Percentiles rank a stretch among this genome's conserved stretches.
phyloP scores from a whole-genome alignment of 2,888 invertebrate genomes.

The Myathropa florea region DNA sequence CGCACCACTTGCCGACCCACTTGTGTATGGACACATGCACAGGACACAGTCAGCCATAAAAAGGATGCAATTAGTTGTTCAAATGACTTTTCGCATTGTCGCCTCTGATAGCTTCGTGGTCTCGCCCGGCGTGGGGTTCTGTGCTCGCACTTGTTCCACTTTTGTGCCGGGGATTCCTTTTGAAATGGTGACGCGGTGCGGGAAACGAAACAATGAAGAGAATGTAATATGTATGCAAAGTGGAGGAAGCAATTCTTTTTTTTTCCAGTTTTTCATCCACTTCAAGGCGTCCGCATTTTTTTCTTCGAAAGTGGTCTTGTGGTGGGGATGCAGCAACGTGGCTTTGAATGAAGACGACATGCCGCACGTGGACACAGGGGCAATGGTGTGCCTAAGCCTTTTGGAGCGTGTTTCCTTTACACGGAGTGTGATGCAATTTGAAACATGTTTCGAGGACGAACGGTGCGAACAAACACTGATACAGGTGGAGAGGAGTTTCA shows the following conservation, averaged over 20 bases:
- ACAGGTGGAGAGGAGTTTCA: too few species aligned
- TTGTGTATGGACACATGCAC: background rate
- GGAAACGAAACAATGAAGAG: background rate
- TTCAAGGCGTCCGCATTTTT: background rate
- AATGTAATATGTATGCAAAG: conserved; percentile 31
- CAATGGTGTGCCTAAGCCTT: background rate
- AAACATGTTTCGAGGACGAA: background rate
- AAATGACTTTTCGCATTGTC: conserved; percentile 50
- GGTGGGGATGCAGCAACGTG: background rate
- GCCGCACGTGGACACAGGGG: background rate
- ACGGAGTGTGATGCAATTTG: background rate
- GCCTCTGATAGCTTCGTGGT: conserved; percentile 18
- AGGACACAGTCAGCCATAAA: conserved; percentile 9
- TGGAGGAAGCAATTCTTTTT: background rate
- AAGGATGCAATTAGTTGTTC: conserved; percentile 51
- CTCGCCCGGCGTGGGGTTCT: background rate
- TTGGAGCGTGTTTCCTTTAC: background rate
- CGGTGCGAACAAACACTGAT: too few species aligned
- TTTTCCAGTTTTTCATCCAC: background rate
- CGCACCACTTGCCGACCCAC: background rate
- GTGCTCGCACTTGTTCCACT: conserved; percentile 4
- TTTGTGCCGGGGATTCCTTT: background rate
- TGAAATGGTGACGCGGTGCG: background rate
- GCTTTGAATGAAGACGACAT: background rate
- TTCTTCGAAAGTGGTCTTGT: background rate